Evolutionary conservation across 2,888 invertebrate species (phyloP).

Genomic region (Lathronympha strigana): DNA sequence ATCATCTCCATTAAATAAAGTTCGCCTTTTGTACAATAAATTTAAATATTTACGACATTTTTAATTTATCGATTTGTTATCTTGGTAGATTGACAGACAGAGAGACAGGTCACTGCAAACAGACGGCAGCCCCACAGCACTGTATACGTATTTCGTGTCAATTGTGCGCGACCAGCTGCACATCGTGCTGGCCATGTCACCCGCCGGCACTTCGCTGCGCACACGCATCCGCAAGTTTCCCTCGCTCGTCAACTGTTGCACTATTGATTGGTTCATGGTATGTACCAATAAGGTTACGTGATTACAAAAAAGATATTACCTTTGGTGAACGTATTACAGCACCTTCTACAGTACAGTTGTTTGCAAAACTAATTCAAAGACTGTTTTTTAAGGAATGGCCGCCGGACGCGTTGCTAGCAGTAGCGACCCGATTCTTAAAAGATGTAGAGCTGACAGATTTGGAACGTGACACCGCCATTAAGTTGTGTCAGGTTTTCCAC

Average conservation of each 20-base stretch:
- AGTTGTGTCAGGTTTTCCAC: conserved; percentile 96
- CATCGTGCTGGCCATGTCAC: conserved; percentile 95
- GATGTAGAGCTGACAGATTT: conserved; percentile 90
- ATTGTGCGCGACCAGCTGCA: conserved; percentile 96
- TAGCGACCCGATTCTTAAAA: conserved; percentile 92
- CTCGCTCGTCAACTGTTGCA: conserved; percentile 96
- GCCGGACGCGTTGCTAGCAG: conserved; percentile 94
- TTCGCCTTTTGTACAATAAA: too few relatives aligned
- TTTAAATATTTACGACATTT: too few relatives aligned
- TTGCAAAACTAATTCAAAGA: neutral
- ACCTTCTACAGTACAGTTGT: neutral
- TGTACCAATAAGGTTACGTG: neutral
- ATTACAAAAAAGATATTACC: neutral
- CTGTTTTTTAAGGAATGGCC: conserved; percentile 91
- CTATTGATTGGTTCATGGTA: conserved; percentile 97
- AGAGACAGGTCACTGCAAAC: conserved; percentile 94
- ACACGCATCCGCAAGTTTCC: conserved; percentile 95
- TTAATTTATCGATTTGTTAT: neutral
- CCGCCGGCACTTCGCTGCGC: conserved; percentile 93
- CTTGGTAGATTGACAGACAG: conserved; percentile 90
- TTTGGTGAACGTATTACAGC: neutral
- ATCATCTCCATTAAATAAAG: too few relatives aligned
- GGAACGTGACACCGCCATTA: conserved; percentile 91
- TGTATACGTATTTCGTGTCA: conserved; percentile 95
- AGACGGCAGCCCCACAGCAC: conserved; percentile 94